Evolutionary conservation across 1,140 invertebrate species (phyloP), one percentile per base, ranked within the genome.

Genomic region (Melanaphis sacchari): DNA sequence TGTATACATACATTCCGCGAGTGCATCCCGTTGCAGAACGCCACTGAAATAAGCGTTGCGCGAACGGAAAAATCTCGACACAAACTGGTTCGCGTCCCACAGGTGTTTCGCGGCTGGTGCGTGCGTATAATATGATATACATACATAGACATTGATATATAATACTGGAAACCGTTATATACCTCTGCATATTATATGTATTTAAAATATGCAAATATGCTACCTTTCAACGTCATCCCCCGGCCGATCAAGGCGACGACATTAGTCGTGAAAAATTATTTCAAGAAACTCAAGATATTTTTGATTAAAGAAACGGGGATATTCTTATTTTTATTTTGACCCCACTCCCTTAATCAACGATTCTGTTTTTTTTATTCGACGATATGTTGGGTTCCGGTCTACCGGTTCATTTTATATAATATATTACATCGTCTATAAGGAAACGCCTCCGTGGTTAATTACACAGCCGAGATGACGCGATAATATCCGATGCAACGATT

Each of bases 1-100:
- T 11, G 21, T 52, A 66, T 66, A 21, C 9, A 46, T 87, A 43
- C 85, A 46, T 88, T 88, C 43, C 84, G 24, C 21, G n/a, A 89
- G 46, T 89, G 88, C 88, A 38, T 89, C 36, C 41, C 46, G 49
- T 89, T 54, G n/a, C 46, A 46, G 87, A 43, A 89, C 87, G 87
- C 9, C 46, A 36, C 41, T 38, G 87, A 49, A 76, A n/a, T 40
- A 43, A 46, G 91, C 91, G 41, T 59, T 36, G n/a, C 66, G 40
- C 91, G 41, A 38, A 36, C 38, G 41, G 76, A 92, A 82, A 92
- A 92, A 92, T 92, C 59, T 92, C 91, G 8, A 84, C n/a, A 76
- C 54, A 92, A 92, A 92, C 91, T 92, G 91, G 91, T 92, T 92
- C 91, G 91, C 66, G 59, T 49, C 66, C 91, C 91, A 81, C 91